These are phyloP conservation scores for Enteromius radiatus DNA, from an alignment of 2,797 vertebrate species.

Conservation along the genomic window DNA sequence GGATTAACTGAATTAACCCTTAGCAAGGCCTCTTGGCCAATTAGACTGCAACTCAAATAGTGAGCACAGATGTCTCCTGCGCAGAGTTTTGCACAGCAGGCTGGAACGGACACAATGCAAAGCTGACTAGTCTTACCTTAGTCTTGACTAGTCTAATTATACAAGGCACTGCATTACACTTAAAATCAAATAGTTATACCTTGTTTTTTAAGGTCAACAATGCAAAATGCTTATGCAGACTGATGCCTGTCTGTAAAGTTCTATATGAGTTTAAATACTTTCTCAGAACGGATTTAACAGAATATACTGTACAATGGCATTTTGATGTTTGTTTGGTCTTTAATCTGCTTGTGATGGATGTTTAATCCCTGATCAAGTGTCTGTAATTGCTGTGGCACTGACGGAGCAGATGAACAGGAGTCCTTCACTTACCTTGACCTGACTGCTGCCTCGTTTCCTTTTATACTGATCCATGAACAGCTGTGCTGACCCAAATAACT, in stretches of 20 bases:
- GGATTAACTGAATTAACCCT: constrained; percentile 73
- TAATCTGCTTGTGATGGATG: constrained; percentile 34
- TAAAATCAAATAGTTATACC: constrained; percentile 19
- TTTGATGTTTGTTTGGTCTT: constrained; percentile 41
- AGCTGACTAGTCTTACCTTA: constrained; percentile 6
- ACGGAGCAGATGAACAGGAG: constrained; percentile 36
- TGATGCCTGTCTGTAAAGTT: background rate
- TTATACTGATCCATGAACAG: constrained; percentile 20
- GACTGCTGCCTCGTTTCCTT: constrained; percentile 7
- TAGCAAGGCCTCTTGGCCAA: constrained; percentile 44
- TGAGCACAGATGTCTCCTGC: constrained; percentile 47
- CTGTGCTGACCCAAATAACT: constrained; percentile 2
- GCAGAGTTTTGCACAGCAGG: constrained; percentile 26
- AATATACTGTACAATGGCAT: constrained; percentile 46
- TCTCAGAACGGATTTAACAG: constrained; percentile 47
- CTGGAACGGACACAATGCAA: background rate
- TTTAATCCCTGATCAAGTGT: constrained; percentile 56
- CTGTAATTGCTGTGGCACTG: constrained; percentile 32
- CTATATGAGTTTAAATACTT: background rate
- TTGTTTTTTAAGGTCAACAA: constrained; percentile 14
- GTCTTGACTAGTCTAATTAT: background rate
- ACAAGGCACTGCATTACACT: constrained; percentile 3
- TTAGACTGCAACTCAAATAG: constrained; percentile 50
- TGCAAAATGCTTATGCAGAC: background rate
- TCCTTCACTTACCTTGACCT: constrained; percentile 23